Evolutionary conservation across 2,113 vertebrate species (phyloP).

Genomic region (Butorides virescens): DNA sequence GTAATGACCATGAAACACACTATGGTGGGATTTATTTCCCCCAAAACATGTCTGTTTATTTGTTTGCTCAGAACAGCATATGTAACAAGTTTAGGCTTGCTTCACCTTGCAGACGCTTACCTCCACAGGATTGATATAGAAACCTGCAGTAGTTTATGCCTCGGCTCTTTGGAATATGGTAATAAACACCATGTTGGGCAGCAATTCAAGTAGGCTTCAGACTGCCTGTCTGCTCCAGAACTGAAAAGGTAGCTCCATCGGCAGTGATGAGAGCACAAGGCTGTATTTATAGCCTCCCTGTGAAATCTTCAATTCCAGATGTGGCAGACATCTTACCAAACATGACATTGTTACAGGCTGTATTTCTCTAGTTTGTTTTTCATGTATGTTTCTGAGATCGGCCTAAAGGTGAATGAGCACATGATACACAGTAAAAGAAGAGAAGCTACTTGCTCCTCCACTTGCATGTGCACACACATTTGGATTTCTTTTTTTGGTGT

Average conservation of each 20-base stretch:
- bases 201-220: not conserved
- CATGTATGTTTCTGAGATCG: not conserved
- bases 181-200: not conserved
- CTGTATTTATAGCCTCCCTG: not conserved
- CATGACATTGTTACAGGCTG: not conserved
- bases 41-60: not conserved
- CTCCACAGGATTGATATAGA: not conserved
- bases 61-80: not conserved
- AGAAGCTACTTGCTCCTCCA: not conserved
- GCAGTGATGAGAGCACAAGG: not conserved
- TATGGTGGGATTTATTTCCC: not conserved
- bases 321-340: not conserved
- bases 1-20: not conserved
- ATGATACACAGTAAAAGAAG: not conserved
- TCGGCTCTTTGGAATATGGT: not conserved
- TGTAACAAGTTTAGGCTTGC: not conserved
- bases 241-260: not conserved
- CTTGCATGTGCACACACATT: not conserved
- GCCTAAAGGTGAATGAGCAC: not conserved
- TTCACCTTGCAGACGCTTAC: not conserved
- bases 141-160: not conserved
- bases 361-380: not conserved
- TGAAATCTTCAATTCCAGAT: not conserved
- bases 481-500: not conserved
- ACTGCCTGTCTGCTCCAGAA: not conserved